Evolutionary conservation across 1,140 invertebrate species (phyloP), one percentile per base, ranked within the genome.

Genomic region (Bombus difficillimus): DNA sequence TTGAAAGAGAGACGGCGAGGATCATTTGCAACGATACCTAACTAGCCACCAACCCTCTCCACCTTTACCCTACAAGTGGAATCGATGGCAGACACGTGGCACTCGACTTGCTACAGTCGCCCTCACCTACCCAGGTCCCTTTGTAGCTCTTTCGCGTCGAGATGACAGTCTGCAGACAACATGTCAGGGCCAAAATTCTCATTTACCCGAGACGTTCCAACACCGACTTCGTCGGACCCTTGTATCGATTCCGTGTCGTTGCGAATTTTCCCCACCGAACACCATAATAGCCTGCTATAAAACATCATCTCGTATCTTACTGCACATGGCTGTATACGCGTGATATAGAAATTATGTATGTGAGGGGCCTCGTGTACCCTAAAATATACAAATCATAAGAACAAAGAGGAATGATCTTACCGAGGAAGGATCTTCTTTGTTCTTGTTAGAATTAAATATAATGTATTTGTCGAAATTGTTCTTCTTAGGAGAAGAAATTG

Each of bases 61-160:
- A 41, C 32, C 77, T 59, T 59, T 62, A 39, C 37, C 80, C 86
- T 39, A 41, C 76, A 69, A 81, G 79, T 77, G 72, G 68, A 53
- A 64, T 89, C 68, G 47, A 59, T 72, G 43, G 53, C 74, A 84
- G 72, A 81, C 72, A 86, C 76, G 64, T 88, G 73, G 72, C 76
- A 34, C 81, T 83, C 43, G 81, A 66, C 73, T 76, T 1, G 32
- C 34, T 39, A n/a, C 22, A 73, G 81, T 59, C 57, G n/a, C 83
- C 78, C 73, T 85, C 59, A 25, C 47, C 68, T 53, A 53, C 37
- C 43, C 57, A 28, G n/a, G 57, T 66, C n/a, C 80, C 75, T 85
- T 64, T 66, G 66, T 72, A n/a, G 32, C 68, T n/a, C 41, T 68
- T 73, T 53, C 66, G 37, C n/a, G 57, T 82, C 59, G 47, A 66